Base-by-base conservation (phyloP, 1,140 invertebrate genomes). In the Pachypeltis micranthus region DNA sequence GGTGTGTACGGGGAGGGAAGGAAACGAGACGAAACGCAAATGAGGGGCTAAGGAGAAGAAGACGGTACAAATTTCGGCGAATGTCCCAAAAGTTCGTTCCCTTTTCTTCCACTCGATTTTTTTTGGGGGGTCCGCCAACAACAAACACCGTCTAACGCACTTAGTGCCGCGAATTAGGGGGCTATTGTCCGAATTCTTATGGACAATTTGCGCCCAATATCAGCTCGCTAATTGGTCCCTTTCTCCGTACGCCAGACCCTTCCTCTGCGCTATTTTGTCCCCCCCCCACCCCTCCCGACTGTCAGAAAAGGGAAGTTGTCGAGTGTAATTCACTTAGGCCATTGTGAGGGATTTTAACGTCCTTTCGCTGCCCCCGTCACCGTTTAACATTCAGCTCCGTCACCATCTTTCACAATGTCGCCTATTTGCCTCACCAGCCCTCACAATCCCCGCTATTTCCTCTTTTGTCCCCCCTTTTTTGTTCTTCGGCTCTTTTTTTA, bases 301-400 rank as follows among this genome's bases (percentile, higher is more conserved):
- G 12, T 59, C 25, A 26, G 31, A 31, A 59, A 59, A 28, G 28
- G 57, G 57, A 59, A 59, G 57, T 59, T 59, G 57, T 59, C 57
- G 31, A 28, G 16, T 19, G 57, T 59, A 59, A 59, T 59, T 59
- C 27, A n/a, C n/a, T 59, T 59, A 59, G 7, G 28, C 27, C 29
- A 59, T 59, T 59, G 57, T 59, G 57, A 51, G 57, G 57, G 57
- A 59, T 59, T 28, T 59, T 59, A 59, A 59, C 57, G 57, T 69
- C 63, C 58, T 71, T 63, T 63, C 23, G 47, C 47, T 51, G 10
- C 4, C 12, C 47, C 23, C 47, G 47, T 3, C 47, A 21, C 47
- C 47, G 47, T 51, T 51, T 51, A 51, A 21, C 47, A 51, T 51
- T 51, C 47, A 51, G 47, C 19, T 4, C 21, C 19, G 47, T 51